Evolutionary conservation across 2,888 invertebrate species (phyloP), one percentile per base, ranked within the genome.

Genomic region (Xestia sexstrigata): DNA sequence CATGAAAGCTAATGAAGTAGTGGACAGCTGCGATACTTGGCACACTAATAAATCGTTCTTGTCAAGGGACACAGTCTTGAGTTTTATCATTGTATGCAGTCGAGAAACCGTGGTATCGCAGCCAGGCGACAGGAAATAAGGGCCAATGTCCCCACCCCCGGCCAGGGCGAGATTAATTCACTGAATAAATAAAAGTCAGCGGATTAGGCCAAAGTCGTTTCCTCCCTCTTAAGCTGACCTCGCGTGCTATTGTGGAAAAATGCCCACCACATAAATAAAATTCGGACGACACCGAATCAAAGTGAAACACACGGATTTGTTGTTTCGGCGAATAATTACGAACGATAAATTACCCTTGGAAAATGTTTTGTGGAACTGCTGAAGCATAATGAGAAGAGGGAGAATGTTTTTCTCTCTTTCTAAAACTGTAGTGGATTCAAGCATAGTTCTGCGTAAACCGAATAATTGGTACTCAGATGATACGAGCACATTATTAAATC

Each of bases 111-210:
- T 93, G 91, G 93, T 94, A 94, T 92, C 92, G 88, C 85, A 76
- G 72, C 80, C 81, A 88, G 91, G 90, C 92, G 93, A 92, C 94
- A 94, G 94, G 94, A 94, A 95, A 94, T 93, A 95, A 95, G 95
- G 95, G 93, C 89, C 90, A 90, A 89, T 92, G 93, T 93, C 94
- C 94, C 94, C 93, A 91, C 93, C 94, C 94, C 91, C 89, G 89
- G 91, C 91, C 91, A 87, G 88, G 92, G 91, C 88, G 94, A 96
- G 96, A 96, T 96, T 96, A 96, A 96, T 96, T 96, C 96, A 96
- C 95, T 96, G 96, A 96, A 96, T 96, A 96, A 96, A 96, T 96
- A 96, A 96, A 96, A 96, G 96, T 96, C 96, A 96, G 96, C 96
- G 96, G 96, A 96, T 96, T 96, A 96, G 95, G 95, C 94, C 95